Conservation (phyloP, 2,113 vertebrate genomes). For the Cathartes aura region DNA sequence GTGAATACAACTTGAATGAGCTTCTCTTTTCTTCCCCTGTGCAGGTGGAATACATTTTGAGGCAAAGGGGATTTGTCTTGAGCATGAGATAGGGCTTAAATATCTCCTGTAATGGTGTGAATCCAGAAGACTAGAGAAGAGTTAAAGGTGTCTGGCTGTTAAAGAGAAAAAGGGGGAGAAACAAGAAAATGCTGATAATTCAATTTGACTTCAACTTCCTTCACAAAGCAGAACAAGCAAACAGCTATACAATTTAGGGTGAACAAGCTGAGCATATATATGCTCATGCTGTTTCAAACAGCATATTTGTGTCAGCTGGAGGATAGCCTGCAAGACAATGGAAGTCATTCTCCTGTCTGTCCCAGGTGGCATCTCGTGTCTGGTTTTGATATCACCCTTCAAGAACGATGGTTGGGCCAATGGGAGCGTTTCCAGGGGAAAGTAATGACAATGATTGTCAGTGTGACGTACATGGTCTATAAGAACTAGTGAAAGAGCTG, state of each 20-base stretch:
- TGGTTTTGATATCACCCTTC: neutral
- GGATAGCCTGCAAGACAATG: neutral
- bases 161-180: neutral
- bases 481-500: neutral
- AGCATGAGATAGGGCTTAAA: neutral
- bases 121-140: neutral
- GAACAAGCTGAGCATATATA: neutral
- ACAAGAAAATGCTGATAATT: neutral
- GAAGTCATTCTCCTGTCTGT: neutral
- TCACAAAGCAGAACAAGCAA: neutral
- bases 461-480: rapidly evolving
- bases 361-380: neutral
- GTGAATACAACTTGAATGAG: too few relatives aligned
- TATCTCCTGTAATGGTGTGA: neutral
- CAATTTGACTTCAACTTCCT: neutral
- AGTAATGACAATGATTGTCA: too few relatives aligned
- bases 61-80: conserved; percentile 1
- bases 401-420: neutral
- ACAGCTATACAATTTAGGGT: neutral
- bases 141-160: neutral
- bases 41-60: neutral
- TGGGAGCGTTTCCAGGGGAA: neutral
- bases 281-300: neutral
- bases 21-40: too few relatives aligned
- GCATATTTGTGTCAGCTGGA: neutral